Evolutionary conservation across 2,113 vertebrate species (phyloP), one percentile per base, ranked within the genome.

Genomic region (Elephas maximus): DNA sequence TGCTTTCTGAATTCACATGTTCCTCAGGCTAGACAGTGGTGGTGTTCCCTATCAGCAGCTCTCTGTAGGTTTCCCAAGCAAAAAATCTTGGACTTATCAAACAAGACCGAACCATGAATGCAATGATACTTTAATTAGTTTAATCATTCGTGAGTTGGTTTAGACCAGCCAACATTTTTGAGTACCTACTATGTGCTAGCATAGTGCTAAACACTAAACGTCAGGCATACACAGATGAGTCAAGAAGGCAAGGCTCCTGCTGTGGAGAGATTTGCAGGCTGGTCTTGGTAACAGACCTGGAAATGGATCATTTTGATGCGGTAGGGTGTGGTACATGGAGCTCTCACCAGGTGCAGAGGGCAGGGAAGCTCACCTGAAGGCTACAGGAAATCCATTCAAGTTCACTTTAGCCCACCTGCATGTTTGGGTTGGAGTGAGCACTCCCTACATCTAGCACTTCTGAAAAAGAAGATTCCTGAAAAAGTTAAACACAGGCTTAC

Each of bases 131-230:
- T 96, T 83, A 67, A 21, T 69, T 28, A 85, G 6, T 57, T 91
- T 69, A 91, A 79, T 87, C 24, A 21, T 41, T 92, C 41, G 41
- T 65, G 74, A 57, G 48, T 74, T 69, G 85, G 53, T 86, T 60
- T 83, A 67, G 51, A 77, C 26, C 9, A 79, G n/a, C 8, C 9
- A 26, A 65, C 6, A 18, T 33, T 65, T 93, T 45, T 41, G 85
- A 65, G 23, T 2, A 37, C 82, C 11, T 71, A 24, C 44, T 51
- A 2, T 67, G 44, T 67, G 71, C 48, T 62, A 26, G 51, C 12
- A 44, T 44, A 44, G 26, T 6, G 30, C 8, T 79, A 57, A 77
- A 44, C 2, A 28, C 24, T n/a, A 28, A 48, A 28, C 48, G 28
- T 9, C 44, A 45, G 23, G 71, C 62, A 44, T 28, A 53, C 26